Conservation (phyloP, 2,888 invertebrate genomes). For the Protophormia terraenovae region DNA sequence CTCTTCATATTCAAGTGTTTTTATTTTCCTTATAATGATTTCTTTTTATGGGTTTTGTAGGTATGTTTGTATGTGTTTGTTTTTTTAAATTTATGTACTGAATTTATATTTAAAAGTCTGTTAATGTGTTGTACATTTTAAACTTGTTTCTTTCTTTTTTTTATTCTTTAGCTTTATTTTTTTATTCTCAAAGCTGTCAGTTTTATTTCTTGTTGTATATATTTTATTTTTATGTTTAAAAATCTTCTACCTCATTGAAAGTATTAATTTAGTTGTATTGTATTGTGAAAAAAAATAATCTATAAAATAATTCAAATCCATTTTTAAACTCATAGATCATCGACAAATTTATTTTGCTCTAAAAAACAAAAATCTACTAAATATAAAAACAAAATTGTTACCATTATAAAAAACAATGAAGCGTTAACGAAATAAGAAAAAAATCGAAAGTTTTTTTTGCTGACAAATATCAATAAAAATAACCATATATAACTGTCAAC, state of each 20-base stretch:
- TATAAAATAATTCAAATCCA: constrained; percentile 1
- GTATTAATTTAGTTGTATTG: constrained; percentile 11
- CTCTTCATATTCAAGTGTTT: no score
- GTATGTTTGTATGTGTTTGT: neutral
- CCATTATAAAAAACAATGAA: constrained; percentile 36
- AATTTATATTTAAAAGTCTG: constrained; percentile 51
- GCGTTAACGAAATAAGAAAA: constrained; percentile 55
- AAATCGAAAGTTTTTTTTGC: constrained; percentile 61
- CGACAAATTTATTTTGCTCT: constrained; percentile 2
- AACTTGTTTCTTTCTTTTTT: neutral
- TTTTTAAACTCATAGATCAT: constrained; percentile 30
- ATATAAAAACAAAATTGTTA: constrained; percentile 9
- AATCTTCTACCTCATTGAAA: constrained; percentile 4
- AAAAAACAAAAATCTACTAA: neutral
- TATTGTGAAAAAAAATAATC: neutral
- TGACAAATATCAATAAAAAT: constrained; percentile 67
- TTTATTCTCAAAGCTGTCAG: neutral
- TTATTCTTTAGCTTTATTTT: neutral
- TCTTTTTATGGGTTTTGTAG: no score
- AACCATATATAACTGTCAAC: constrained; percentile 42
- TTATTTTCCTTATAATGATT: neutral
- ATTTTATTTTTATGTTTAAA: neutral
- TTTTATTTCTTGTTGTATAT: neutral
- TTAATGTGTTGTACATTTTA: constrained; percentile 50
- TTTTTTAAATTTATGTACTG: constrained; percentile 28